Conservation (phyloP, 2,888 invertebrate genomes). For the Troglohyphantes excavatus region DNA sequence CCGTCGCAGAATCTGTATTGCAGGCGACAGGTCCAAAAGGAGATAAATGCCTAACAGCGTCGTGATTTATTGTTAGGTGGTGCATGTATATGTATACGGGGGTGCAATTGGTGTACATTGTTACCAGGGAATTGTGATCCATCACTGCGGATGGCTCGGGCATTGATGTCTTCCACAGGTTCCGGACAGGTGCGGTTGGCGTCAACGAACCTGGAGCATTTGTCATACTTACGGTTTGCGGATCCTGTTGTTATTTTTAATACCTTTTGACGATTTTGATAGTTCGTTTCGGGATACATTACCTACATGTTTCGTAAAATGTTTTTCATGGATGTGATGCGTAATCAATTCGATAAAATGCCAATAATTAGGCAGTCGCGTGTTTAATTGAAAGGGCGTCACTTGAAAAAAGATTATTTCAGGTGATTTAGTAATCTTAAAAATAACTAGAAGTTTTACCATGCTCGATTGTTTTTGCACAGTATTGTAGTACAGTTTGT, state of each 20-base stretch:
- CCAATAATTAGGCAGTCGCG: no score
- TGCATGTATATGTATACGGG: constrained; percentile 13
- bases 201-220: not conserved
- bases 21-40: not conserved
- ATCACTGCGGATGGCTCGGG: constrained; percentile 17
- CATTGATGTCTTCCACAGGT: constrained; percentile 33
- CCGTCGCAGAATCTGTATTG: not conserved
- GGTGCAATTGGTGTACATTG: constrained; percentile 2
- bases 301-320: no score
- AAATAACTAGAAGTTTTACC: no score
- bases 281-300: no score
- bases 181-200: constrained; percentile 6
- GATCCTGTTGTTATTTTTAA: not conserved
- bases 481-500: no score
- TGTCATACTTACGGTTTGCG: not conserved
- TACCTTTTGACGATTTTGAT: not conserved
- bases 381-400: no score
- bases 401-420: no score
- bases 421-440: no score
- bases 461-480: no score
- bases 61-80: constrained; percentile 22
- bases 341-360: no score
- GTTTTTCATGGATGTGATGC: no score
- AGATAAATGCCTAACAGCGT: constrained; percentile 3
- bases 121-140: constrained; percentile 13